Evolutionary conservation across 2,113 vertebrate species (phyloP).

Genomic region (Peromyscus californicus): DNA sequence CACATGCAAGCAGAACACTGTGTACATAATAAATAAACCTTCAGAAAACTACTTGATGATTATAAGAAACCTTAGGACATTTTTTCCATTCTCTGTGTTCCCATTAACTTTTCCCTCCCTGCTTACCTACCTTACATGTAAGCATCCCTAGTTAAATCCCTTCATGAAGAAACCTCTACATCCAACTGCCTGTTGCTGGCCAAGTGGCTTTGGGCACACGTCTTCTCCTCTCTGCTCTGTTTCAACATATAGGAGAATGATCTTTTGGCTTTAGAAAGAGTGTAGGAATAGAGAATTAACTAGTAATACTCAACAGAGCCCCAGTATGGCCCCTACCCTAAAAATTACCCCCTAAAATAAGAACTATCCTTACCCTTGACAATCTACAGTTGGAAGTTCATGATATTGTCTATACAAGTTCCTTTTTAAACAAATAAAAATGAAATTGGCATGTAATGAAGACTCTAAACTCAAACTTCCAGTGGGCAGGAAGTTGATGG

Average conservation of each 20-base stretch:
- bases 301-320: background rate
- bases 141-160: background rate
- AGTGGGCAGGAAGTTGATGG: background rate
- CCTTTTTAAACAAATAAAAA: background rate
- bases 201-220: background rate
- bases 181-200: background rate
- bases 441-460: background rate
- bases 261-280: background rate
- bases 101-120: background rate
- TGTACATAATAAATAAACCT: too few relatives aligned
- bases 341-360: background rate
- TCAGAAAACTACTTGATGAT: background rate
- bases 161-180: background rate
- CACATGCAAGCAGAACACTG: too few relatives aligned
- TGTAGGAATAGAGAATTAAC: background rate
- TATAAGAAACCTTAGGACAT: background rate
- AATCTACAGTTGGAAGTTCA: background rate
- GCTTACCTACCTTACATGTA: background rate
- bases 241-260: background rate
- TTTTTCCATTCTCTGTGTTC: background rate
- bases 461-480: background rate
- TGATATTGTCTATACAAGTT: background rate
- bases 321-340: background rate
- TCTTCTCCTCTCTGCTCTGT: constrained; percentile 2
- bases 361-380: background rate